Evolutionary conservation across 2,888 invertebrate genomes (phyloP).

Genomic region (Temnothorax ravouxi): DNA sequence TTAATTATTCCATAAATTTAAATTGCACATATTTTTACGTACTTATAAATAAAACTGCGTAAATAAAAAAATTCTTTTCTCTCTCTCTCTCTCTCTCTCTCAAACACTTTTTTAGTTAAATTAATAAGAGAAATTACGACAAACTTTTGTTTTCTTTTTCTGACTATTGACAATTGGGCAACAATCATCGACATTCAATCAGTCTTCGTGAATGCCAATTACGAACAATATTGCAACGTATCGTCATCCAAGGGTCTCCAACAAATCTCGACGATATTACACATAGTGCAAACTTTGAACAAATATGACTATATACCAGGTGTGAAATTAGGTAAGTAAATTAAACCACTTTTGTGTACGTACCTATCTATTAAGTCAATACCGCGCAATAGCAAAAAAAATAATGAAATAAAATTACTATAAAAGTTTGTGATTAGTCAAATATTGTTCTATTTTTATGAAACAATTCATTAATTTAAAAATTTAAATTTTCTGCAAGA

Average conservation of each 20-base stretch:
- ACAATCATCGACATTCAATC: neutral
- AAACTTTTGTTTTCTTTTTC: neutral
- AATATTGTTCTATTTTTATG: neutral
- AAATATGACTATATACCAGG: conserved; percentile 85
- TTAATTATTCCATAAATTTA: neutral
- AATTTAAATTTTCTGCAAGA: neutral
- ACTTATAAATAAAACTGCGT: neutral
- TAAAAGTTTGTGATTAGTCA: neutral
- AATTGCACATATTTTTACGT: neutral
- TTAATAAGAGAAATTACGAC: neutral
- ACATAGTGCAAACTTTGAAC: conserved; percentile 84
- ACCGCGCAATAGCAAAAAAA: neutral
- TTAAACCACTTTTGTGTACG: neutral
- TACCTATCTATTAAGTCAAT: neutral
- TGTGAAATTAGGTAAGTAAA: conserved; percentile 82
- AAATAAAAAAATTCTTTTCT: neutral
- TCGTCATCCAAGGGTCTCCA: conserved; percentile 83
- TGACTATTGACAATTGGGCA: neutral
- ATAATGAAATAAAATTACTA: neutral
- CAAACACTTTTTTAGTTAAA: neutral
- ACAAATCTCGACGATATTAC: conserved; percentile 84
- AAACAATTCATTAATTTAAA: neutral
- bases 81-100: neutral
- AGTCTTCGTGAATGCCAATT: conserved; percentile 85
- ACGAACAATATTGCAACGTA: conserved; percentile 85